Base-by-base conservation (phyloP, 2,797 vertebrate species). In the Glyptemys insculpta region DNA sequence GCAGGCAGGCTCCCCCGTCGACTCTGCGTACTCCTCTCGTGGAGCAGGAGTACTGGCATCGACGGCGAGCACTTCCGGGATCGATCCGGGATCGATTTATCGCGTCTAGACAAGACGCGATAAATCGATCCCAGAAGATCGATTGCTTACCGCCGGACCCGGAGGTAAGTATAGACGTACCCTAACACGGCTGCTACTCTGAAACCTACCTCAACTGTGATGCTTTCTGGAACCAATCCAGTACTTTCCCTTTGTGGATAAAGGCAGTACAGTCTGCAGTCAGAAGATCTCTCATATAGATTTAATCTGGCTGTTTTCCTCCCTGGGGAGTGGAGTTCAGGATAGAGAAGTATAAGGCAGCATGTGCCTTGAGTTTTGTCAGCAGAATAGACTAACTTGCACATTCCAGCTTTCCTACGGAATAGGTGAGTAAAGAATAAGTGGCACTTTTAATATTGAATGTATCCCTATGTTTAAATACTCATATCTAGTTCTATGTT, bases 291-390 rank as follows among this genome's bases (percentile, higher is more conserved):
- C 96, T 97, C 91, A 95, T 92, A 91, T 83, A 96, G 88, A 92
- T 97, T 96, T 97, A 96, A 97, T 96, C 94, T 94, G 88, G 86
- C 95, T 87, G 85, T 79, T 96, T 97, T 95, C 82, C 93, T 98
- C 95, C 93, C 92, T 62, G 59, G 91, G 94, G 97, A 97, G 89
- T 59, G 41, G 88, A 89, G 80, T 85, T 91, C 91, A 97, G 86
- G 96, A 95, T 86, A 91, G 91, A 0, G 49, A 95, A 92, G 95
- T 93, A 91, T 90, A 95, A 95, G 94, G 91, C 84, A 93, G 37
- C 6, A 56, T 88, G 91, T 86, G 89, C 90, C 91, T 41, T 78
- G 95, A 96, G 95, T 97, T 97, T 89, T 95, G 96, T 95, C 94
- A 92, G 96, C 94, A 94, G 94, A 95, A 96, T 84, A 93, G 93